Conservation (phyloP, 2,888 invertebrate species). For the Acanthococcus lagerstroemiae region DNA sequence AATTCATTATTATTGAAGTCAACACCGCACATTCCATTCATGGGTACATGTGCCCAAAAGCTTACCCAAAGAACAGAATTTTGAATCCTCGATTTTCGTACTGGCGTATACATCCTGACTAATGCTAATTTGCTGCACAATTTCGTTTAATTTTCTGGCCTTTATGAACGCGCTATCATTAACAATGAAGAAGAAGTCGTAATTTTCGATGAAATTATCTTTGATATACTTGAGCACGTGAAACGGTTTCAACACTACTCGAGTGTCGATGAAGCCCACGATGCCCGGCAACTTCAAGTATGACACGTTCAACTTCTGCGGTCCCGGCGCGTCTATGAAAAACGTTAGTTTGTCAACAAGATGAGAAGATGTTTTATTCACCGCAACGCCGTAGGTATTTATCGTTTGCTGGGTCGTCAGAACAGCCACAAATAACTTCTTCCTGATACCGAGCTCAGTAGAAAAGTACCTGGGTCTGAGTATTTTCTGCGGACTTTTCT, state of each 20-base stretch:
- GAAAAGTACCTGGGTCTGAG: slow-evolving; percentile 85
- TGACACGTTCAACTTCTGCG: slow-evolving; percentile 41
- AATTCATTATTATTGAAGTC: neutral
- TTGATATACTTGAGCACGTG: slow-evolving; percentile 81
- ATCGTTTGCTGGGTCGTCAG: slow-evolving; percentile 65
- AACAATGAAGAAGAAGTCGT: slow-evolving; percentile 83
- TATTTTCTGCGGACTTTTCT: slow-evolving; percentile 50
- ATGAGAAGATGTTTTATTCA: slow-evolving; percentile 81
- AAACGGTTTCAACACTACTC: slow-evolving; percentile 65
- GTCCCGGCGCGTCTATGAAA: slow-evolving; percentile 52
- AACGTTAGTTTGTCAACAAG: slow-evolving; percentile 73
- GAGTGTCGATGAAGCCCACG: slow-evolving; percentile 77
- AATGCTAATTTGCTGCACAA: slow-evolving; percentile 69
- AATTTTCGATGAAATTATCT: slow-evolving; percentile 79
- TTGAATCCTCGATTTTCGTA: slow-evolving; percentile 48
- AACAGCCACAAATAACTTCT: slow-evolving; percentile 77
- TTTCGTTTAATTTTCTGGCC: slow-evolving; percentile 58
- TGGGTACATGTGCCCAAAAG: slow-evolving; percentile 32
- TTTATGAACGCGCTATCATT: slow-evolving; percentile 79
- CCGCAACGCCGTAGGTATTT: slow-evolving; percentile 61
- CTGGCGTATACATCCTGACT: slow-evolving; percentile 79
- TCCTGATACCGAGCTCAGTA: slow-evolving; percentile 86
- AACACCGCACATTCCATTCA: slow-evolving; percentile 37
- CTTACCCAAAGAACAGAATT: slow-evolving; percentile 59
- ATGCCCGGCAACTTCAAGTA: slow-evolving; percentile 52